phyloP scores from a whole-genome alignment of 2,888 invertebrate genomes.

The Halictus ligatus region DNA sequence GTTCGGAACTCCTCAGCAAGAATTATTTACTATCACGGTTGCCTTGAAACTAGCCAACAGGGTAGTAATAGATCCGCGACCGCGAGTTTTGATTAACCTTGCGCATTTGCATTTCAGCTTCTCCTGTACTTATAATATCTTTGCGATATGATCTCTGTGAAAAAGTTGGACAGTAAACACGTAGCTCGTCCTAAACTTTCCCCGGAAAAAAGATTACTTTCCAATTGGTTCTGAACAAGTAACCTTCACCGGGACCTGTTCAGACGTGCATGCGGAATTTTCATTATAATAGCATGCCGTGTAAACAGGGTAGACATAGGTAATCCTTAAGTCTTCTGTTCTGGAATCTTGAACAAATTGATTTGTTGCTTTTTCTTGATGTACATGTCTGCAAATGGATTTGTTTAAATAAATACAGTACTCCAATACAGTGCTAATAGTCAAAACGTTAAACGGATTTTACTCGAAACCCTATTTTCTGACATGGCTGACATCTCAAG shows the following conservation, averaged over 20 bases:
- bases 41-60: slow-evolving; percentile 32
- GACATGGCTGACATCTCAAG: background rate
- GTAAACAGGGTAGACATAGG: too few species aligned
- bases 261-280: too few species aligned
- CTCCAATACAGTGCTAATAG: too few species aligned
- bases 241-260: background rate
- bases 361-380: background rate
- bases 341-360: too few species aligned
- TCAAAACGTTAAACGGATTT: background rate
- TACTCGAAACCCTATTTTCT: background rate
- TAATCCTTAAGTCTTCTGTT: too few species aligned
- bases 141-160: background rate
- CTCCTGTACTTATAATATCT: background rate
- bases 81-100: slow-evolving; percentile 30
- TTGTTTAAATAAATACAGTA: too few species aligned
- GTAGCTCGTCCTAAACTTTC: background rate
- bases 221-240: background rate
- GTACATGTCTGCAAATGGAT: background rate
- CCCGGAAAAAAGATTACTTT: background rate
- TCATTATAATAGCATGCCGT: too few species aligned
- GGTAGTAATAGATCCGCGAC: slow-evolving; percentile 11
- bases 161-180: background rate
- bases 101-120: slow-evolving; percentile 23
- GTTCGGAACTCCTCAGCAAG: slow-evolving; percentile 28
- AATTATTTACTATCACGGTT: slow-evolving; percentile 43